A percentile compares a stretch with the other conserved stretches of the same genome.
These are phyloP conservation scores for Bicyclus anynana DNA, from an alignment of 1,140 invertebrate species.

Conservation along the genomic window DNA sequence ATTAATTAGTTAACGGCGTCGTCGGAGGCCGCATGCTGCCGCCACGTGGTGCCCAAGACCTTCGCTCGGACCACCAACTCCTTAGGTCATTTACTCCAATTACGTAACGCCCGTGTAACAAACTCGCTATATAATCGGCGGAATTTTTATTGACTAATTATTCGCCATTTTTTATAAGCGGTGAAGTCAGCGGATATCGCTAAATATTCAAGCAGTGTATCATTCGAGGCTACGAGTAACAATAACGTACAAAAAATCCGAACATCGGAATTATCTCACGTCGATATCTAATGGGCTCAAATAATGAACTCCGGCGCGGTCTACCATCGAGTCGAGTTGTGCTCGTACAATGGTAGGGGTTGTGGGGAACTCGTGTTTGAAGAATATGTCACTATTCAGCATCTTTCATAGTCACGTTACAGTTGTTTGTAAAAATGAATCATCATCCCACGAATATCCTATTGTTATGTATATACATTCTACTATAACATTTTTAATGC, in stretches of 20 bases:
- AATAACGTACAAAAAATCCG: conserved; percentile 64
- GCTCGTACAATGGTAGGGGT: not conserved
- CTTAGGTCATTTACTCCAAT: conserved; percentile 73
- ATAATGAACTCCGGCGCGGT: conserved; percentile 25
- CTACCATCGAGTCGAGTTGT: too few species aligned
- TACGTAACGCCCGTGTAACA: conserved; percentile 73
- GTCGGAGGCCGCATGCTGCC: conserved; percentile 34
- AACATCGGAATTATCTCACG: conserved; percentile 59
- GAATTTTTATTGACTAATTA: conserved; percentile 77
- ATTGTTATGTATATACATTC: too few species aligned
- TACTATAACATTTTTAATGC: too few species aligned
- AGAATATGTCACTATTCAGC: too few species aligned
- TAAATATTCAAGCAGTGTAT: conserved; percentile 75
- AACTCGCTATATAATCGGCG: conserved; percentile 68
- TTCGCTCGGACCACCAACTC: conserved; percentile 54
- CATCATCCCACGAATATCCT: too few species aligned
- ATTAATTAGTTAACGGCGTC: conserved; percentile 25
- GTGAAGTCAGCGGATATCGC: conserved; percentile 74
- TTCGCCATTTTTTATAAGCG: conserved; percentile 70
- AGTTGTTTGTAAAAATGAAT: too few species aligned
- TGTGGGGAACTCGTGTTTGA: too few species aligned
- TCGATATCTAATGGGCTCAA: conserved; percentile 48
- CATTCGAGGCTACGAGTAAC: conserved; percentile 71
- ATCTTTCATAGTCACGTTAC: too few species aligned
- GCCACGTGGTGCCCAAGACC: conserved; percentile 60